Percentiles rank a stretch among this genome's conserved stretches.
Evolutionary conservation across 2,113 vertebrate species (phyloP).

Genomic region (Heptranchias perlo): DNA sequence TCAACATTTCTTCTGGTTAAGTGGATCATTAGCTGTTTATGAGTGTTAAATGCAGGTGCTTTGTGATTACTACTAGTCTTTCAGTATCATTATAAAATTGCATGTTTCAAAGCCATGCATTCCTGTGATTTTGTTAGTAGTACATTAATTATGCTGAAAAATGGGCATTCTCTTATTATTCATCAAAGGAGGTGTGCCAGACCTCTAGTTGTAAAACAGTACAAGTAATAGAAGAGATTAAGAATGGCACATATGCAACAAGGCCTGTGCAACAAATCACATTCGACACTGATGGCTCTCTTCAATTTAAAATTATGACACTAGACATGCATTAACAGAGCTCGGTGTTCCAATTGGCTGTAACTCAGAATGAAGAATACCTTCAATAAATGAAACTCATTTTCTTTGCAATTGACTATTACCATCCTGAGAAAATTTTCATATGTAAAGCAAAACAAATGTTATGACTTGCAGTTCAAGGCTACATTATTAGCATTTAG

Average conservation of each 20-base stretch:
- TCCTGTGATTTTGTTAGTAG: neutral
- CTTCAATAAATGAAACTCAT: neutral
- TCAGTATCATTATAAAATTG: neutral
- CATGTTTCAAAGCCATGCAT: neutral
- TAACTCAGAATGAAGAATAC: neutral
- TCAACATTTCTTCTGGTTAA: neutral
- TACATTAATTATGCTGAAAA: neutral
- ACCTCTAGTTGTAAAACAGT: neutral
- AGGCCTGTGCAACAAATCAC: neutral
- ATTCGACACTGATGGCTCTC: neutral
- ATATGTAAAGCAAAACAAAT: neutral
- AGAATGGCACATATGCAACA: neutral
- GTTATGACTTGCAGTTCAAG: neutral
- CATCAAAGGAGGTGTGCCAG: neutral
- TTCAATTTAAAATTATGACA: constrained; percentile 15
- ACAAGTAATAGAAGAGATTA: neutral
- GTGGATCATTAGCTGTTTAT: neutral
- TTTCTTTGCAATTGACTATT: neutral
- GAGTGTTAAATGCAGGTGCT: neutral
- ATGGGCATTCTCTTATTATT: neutral
- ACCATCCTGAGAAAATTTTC: neutral
- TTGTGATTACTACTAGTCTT: neutral
- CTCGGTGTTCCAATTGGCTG: neutral
- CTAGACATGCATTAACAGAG: neutral
- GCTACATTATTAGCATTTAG: neutral